Conservation (phyloP, 2,888 invertebrate species). For the Apodemia zela region DNA sequence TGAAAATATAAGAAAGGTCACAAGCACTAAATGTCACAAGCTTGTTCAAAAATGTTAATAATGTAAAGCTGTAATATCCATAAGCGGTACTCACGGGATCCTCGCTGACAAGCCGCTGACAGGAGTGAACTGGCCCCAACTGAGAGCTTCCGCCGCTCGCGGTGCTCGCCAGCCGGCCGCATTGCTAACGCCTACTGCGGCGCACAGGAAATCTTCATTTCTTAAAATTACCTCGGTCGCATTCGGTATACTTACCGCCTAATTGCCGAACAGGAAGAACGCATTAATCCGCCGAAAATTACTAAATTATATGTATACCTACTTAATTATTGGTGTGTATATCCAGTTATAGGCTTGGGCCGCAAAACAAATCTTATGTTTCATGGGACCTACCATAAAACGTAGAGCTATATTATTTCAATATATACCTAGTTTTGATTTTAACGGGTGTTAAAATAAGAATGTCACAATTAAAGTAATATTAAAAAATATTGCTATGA, state of each 20-base stretch:
- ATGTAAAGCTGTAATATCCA: background rate
- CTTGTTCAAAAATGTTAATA: background rate
- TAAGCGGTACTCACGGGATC: slow-evolving; percentile 15
- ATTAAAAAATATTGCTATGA: too few species aligned
- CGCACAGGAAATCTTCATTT: slow-evolving; percentile 30
- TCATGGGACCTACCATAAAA: too few species aligned
- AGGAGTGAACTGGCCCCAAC: slow-evolving; percentile 18
- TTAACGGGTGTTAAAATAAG: too few species aligned
- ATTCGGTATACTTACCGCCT: slow-evolving; percentile 6
- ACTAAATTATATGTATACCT: background rate
- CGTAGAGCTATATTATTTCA: too few species aligned
- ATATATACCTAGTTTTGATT: too few species aligned
- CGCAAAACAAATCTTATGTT: too few species aligned
- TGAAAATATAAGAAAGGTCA: too few species aligned
- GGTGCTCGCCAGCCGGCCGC: slow-evolving; percentile 18
- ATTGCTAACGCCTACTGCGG: slow-evolving; percentile 15
- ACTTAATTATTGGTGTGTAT: too few species aligned
- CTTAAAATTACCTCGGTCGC: slow-evolving; percentile 21
- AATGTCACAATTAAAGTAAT: too few species aligned
- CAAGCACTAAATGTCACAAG: background rate
- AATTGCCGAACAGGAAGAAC: slow-evolving; percentile 18
- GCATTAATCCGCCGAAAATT: background rate
- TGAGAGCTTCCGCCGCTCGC: slow-evolving; percentile 25
- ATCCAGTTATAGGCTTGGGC: too few species aligned
- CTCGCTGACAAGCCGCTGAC: background rate